Conservation (phyloP, 2,888 invertebrate species). For the Diarsia brunnea region DNA sequence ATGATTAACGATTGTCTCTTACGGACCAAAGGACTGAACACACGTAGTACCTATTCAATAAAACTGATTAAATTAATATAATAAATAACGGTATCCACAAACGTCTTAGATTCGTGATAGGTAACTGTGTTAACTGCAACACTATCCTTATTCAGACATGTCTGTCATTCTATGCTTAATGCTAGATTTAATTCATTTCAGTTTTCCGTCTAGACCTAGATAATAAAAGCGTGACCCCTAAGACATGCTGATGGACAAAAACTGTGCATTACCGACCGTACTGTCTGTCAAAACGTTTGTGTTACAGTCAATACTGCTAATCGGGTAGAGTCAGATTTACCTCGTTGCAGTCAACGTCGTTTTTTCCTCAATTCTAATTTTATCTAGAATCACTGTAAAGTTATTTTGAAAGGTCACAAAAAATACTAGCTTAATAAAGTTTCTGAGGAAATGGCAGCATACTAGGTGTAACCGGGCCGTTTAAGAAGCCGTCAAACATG, state of each 20-base stretch:
- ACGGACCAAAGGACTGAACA: background rate
- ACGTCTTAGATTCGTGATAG: slow-evolving; percentile 23
- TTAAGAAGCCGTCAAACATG: no score
- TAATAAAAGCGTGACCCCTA: slow-evolving; percentile 27
- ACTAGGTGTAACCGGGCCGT: no score
- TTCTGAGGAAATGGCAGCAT: background rate
- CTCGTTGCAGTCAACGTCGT: background rate
- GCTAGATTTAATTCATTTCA: slow-evolving; percentile 7
- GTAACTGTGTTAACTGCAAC: background rate
- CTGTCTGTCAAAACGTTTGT: slow-evolving; percentile 42
- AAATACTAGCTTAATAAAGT: background rate
- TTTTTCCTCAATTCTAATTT: background rate
- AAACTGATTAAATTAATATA: background rate
- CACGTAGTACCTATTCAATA: background rate
- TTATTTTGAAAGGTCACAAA: background rate
- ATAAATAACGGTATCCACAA: slow-evolving; percentile 8
- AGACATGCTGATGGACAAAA: slow-evolving; percentile 43
- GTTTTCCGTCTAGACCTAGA: background rate
- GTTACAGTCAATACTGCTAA: background rate
- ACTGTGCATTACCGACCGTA: slow-evolving; percentile 43
- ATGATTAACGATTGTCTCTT: background rate
- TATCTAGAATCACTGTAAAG: background rate
- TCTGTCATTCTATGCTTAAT: slow-evolving; percentile 13
- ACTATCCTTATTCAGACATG: background rate
- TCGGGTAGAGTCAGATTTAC: background rate